Percentiles rank a stretch among this genome's conserved stretches.
Evolutionary conservation across 2,113 vertebrate genomes (phyloP).

Genomic region (Macaca nemestrina): DNA sequence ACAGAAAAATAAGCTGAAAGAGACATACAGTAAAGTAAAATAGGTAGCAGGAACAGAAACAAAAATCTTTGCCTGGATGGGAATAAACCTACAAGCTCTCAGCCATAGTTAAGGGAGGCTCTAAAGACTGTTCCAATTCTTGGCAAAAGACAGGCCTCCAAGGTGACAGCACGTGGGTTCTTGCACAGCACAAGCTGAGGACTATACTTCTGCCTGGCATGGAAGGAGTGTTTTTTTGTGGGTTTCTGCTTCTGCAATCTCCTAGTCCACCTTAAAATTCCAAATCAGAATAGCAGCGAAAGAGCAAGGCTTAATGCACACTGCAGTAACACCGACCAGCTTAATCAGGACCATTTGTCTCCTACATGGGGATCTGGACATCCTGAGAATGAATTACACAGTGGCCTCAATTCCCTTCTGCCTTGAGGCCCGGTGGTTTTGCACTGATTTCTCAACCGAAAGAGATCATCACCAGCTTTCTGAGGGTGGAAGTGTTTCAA

Average conservation of each 20-base stretch:
- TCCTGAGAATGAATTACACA: background rate
- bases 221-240: background rate
- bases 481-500: background rate
- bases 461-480: constrained; percentile 2
- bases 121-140: background rate
- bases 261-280: constrained; percentile 21
- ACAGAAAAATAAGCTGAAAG: background rate
- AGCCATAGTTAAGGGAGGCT: background rate
- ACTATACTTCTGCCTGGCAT: too few species aligned
- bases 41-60: background rate
- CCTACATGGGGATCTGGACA: background rate
- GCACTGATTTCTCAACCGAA: constrained; percentile 40
- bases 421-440: background rate
- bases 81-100: background rate
- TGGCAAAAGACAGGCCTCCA: background rate
- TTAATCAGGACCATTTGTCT: background rate
- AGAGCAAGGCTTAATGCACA: background rate
- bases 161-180: background rate
- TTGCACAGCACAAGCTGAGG: background rate
- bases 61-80: background rate
- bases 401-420: constrained; percentile 27
- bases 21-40: background rate
- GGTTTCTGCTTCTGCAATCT: background rate
- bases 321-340: background rate
- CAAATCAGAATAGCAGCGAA: background rate